Base-by-base conservation (phyloP, 1,140 invertebrate genomes). In the Drosophila pectinifera region DNA sequence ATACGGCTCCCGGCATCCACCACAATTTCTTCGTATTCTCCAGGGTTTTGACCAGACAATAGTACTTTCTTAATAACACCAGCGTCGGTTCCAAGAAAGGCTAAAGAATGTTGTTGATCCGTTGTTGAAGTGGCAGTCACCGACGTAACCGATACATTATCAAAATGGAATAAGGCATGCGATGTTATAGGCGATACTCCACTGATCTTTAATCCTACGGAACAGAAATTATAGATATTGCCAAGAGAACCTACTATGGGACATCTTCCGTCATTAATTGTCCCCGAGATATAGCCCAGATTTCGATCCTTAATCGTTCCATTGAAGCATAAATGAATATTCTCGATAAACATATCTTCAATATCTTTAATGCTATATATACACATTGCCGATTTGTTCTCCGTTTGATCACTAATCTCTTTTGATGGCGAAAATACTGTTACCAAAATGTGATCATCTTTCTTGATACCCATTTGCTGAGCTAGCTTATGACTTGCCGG, bases 321-420 rank as follows among this genome's bases (percentile, higher is more conserved):
- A 93, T 98, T 98, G 92, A 99, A 99, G 93, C 98, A 99, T 95
- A 98, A 97, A 91, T 98, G 97, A 80, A 99, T 98, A 93, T 99
- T 99, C 92, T 98, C 96, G 82, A 97, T 97, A 92, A 99, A 99
- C 85, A 97, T 97, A 54, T 95, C 95, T 89, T 98, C 97, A 75
- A 99, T 97, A 41, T 98, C 96, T 73, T 96, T 94, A 56, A 99
- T 93, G 68, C 96, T 96, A 92, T 96, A 97, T 22, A 97, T 93
- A 92, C 97, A 98, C 64, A 99, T 91, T 0, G 97, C 98, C 4
- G 97, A 98, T 48, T 95, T 95, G 6, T 94, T 81, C 70, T 95
- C 92, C 0, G 96, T 95, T 79, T 96, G 96, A 92, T 96, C 96
- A 24, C 95, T 96, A 48, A 97, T 97, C 68, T 96, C 96, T 86